Percentiles rank a stretch among this genome's conserved stretches.
Evolutionary conservation across 2,888 invertebrate species (phyloP).

Genomic region (Andrena minutula): DNA sequence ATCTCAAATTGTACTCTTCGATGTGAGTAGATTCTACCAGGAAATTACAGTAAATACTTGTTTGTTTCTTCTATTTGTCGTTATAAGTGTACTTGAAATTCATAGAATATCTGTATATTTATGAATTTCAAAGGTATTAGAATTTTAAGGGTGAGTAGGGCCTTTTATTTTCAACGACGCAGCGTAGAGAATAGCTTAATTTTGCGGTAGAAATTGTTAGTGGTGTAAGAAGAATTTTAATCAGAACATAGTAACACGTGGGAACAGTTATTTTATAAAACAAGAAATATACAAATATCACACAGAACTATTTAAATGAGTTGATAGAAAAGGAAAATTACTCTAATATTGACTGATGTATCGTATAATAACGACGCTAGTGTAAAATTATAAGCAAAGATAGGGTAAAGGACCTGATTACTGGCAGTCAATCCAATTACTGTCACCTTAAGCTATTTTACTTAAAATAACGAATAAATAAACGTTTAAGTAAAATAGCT

Average conservation of each 20-base stretch:
- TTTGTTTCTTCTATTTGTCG: conserved; percentile 74
- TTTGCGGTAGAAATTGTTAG: conserved; percentile 1
- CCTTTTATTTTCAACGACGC: neutral
- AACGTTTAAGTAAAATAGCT: too few species aligned
- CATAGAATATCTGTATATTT: conserved; percentile 33
- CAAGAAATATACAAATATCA: conserved; percentile 8
- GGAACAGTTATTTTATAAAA: conserved; percentile 41
- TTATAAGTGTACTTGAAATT: conserved; percentile 57
- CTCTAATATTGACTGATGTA: conserved; percentile 41
- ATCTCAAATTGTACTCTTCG: conserved; percentile 10
- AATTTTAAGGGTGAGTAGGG: neutral
- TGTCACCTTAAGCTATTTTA: too few species aligned
- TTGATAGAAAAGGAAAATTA: conserved; percentile 13
- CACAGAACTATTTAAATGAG: conserved; percentile 8
- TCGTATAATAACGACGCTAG: conserved; percentile 14
- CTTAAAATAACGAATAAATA: too few species aligned
- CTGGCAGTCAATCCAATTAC: too few species aligned
- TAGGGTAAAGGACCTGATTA: too few species aligned
- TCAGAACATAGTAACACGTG: conserved; percentile 15
- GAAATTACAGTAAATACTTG: conserved; percentile 59
- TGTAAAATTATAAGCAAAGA: conserved; percentile 15
- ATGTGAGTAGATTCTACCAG: conserved; percentile 27
- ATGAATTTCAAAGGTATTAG: conserved; percentile 33
- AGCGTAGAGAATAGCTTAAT: neutral
- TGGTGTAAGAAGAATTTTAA: conserved; percentile 1